Evolutionary conservation across 2,888 invertebrate genomes (phyloP).

Genomic region (Nomada flava): DNA sequence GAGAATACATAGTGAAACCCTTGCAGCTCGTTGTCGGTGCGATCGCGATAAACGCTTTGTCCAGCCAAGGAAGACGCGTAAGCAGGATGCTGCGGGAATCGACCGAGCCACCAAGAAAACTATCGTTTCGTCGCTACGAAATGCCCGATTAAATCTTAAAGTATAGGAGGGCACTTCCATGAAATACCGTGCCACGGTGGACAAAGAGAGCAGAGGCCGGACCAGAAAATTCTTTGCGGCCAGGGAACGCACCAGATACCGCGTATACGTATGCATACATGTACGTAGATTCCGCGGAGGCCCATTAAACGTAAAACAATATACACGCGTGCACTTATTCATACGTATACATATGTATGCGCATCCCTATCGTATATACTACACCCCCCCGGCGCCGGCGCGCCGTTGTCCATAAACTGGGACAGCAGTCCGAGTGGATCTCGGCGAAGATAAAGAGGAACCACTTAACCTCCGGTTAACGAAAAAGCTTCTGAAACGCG

Average conservation of each 20-base stretch:
- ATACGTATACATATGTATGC: too few species aligned
- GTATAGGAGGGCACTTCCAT: too few species aligned
- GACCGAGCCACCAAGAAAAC: too few species aligned
- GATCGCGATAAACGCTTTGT: too few species aligned
- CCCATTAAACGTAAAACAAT: too few species aligned
- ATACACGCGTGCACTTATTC: too few species aligned
- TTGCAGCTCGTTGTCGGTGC: not conserved
- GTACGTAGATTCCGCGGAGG: too few species aligned
- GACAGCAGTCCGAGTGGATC: slow-evolving; percentile 45
- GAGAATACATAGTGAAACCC: not conserved
- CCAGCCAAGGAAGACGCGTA: too few species aligned
- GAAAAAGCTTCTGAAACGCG: slow-evolving; percentile 45
- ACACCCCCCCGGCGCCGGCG: not conserved
- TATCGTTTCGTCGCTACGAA: too few species aligned
- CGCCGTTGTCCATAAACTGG: slow-evolving; percentile 37
- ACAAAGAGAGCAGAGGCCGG: slow-evolving; percentile 5
- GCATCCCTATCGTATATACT: not conserved
- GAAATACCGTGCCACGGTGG: not conserved
- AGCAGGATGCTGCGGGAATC: too few species aligned
- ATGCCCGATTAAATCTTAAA: too few species aligned
- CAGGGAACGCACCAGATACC: not conserved
- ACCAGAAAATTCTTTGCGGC: slow-evolving; percentile 22
- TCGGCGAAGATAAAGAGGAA: slow-evolving; percentile 45
- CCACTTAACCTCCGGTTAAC: slow-evolving; percentile 49
- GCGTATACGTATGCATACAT: not conserved